phyloP scores from a whole-genome alignment of 2,888 invertebrate species.

The Mimumesa dahlbomi region DNA sequence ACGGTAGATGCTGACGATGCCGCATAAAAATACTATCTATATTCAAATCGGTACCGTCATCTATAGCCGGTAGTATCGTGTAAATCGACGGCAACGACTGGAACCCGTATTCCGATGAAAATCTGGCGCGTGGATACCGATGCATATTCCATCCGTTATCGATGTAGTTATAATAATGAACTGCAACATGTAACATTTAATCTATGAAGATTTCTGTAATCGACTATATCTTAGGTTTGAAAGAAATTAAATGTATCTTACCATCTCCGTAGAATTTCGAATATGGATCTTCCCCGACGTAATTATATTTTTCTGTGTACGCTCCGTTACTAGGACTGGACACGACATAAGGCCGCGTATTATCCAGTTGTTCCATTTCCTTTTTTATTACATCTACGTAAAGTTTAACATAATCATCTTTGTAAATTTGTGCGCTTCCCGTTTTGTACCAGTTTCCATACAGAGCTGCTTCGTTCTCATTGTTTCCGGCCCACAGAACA shows the following conservation, averaged over 20 bases:
- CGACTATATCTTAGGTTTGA: too few species aligned
- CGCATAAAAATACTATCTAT: conserved; percentile 84
- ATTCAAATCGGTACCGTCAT: conserved; percentile 81
- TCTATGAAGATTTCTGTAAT: too few species aligned
- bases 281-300: conserved; percentile 89
- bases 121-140: conserved; percentile 90
- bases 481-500: conserved; percentile 96
- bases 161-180: conserved; percentile 94
- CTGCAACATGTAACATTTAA: too few species aligned
- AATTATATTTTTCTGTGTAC: conserved; percentile 87
- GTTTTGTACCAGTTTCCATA: conserved; percentile 89
- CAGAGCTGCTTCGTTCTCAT: conserved; percentile 97
- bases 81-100: conserved; percentile 92
- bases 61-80: conserved; percentile 85
- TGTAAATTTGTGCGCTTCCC: conserved; percentile 82
- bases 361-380: conserved; percentile 84
- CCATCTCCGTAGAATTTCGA: conserved; percentile 92
- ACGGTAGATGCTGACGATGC: conserved; percentile 93
- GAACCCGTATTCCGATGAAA: conserved; percentile 97
- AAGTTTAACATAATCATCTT: conserved; percentile 89
- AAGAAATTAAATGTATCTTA: conserved; percentile 76
- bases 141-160: conserved; percentile 90
- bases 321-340: conserved; percentile 96
- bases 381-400: conserved; percentile 89
- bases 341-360: conserved; percentile 86